Evolutionary conservation across 2,113 vertebrate species (phyloP), one percentile per base, ranked within the genome.

Genomic region (Melanerpes aurifrons): DNA sequence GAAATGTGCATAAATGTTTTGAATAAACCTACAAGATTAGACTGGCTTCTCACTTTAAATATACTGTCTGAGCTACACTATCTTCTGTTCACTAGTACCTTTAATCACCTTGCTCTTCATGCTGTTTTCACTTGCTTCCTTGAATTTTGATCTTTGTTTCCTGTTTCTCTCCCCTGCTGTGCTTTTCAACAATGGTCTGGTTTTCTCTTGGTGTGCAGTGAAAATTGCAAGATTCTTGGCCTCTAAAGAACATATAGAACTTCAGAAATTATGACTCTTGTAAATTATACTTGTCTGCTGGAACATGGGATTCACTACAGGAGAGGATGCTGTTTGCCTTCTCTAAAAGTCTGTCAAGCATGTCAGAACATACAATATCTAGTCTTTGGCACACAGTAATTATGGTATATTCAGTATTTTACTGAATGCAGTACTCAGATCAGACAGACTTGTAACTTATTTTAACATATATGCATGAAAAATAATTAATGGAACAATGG

Each of bases 91-190:
- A 43, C 37, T 10, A 31, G 24, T 15, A 28, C 57, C 53, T 67
- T 67, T 74, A 87, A 37, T 56, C 58, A 87, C 54, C 19, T 50
- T 48, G 13, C 13, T 90, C 24, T 79, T 78, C 16, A 2, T 75
- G n/a, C 35, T 83, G 45, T 74, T 95, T 91, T 82, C 67, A 89
- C 70, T 84, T 75, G 53, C 61, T 71, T 83, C 35, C 62, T 48
- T 81, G 75, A 61, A 37, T 91, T 93, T 94, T 96, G 83, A 89
- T 90, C 83, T 86, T 90, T 89, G n/a, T 50, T 86, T 74, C 73
- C 58, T 82, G 31, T 64, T 48, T 86, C 24, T 83, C 43, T 78
- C n/a, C 25, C 80, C 73, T 79, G 70, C 70, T 69, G 62, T 29
- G 86, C 32, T 84, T 86, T 88, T 93, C 67, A 45, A 64, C 19